Base-by-base conservation (phyloP, 2,113 vertebrate species). In the Edolisoma coerulescens region DNA sequence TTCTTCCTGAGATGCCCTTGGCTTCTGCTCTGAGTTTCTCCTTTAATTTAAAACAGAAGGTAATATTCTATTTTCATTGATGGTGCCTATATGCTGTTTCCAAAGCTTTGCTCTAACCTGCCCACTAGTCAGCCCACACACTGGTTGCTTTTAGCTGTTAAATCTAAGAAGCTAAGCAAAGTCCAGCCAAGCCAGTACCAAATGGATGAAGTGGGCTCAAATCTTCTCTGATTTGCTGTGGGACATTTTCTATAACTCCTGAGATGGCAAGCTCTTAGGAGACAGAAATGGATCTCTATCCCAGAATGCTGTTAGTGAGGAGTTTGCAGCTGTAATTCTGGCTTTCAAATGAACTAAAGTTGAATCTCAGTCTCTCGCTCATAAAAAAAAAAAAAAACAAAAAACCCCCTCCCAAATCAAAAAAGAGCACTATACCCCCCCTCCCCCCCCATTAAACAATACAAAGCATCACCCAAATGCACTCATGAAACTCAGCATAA, bases 371-470 rank as follows among this genome's bases (percentile, higher is more conserved):
- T 42, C 75, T 22, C 30, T 77, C 30, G 13, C 37, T 87, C 32
- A 70, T 45, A 56, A 39, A 47, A 21, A 28, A 45, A 47, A 39
- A 45, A 67, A 41, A 26, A 54, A 16, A 26, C 5, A 56, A 30
- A 42, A 50, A 60, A 4, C 3, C 6, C n/a, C 3, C 2, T 13
- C 21, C 1, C 9, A 20, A 69, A 9, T 0, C 15, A 8, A 32
- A 27, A 39, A 37, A 6, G 13, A 26, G 7, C 30, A 35, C 2
- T 39, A 6, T 13, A n/a, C n/a, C n/a, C n/a, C n/a, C 3, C 7
- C 22, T 27, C 13, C 9, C 7, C 3, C 33, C 8, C 8, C 9
- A 5, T 35, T 18, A 42, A 68, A 35, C 13, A 81, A 49, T 45
- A 30, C 50, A 54, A 42, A 30, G 1, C 16, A 44, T 84, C 45